Evolutionary conservation across 2,113 vertebrate species (phyloP).

Genomic region (Vulpes lagopus): DNA sequence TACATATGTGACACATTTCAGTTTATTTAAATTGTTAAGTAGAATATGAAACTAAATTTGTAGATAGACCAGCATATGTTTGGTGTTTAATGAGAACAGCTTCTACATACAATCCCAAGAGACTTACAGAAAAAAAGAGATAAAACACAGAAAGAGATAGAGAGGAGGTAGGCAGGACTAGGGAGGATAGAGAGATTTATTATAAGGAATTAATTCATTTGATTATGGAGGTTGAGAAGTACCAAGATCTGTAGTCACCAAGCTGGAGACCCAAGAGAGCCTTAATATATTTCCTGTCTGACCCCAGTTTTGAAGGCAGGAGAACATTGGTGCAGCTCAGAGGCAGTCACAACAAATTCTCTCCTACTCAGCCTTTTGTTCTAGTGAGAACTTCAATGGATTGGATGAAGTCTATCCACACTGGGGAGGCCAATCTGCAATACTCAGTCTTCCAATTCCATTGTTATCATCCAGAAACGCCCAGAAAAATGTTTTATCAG

Average conservation of each 20-base stretch:
- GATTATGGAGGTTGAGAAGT: neutral
- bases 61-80: conserved; percentile 83
- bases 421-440: neutral
- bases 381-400: neutral
- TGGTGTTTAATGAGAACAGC: conserved; percentile 82
- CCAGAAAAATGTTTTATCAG: neutral
- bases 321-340: neutral
- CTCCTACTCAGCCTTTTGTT: neutral
- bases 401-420: neutral
- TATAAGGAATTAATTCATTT: neutral
- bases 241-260: neutral
- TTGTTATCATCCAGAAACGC: neutral
- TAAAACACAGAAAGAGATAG: neutral
- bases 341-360: neutral
- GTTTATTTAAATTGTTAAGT: conserved; percentile 85
- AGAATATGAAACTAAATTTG: conserved; percentile 81
- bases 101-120: conserved; percentile 82
- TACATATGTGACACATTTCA: conserved; percentile 77
- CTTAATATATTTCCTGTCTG: neutral
- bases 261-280: neutral
- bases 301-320: neutral
- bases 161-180: neutral
- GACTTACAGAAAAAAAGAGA: conserved; percentile 79
- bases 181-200: neutral
- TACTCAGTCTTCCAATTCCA: neutral